Conservation (phyloP, 2,113 vertebrate genomes). For the Ardeotis arabs region DNA sequence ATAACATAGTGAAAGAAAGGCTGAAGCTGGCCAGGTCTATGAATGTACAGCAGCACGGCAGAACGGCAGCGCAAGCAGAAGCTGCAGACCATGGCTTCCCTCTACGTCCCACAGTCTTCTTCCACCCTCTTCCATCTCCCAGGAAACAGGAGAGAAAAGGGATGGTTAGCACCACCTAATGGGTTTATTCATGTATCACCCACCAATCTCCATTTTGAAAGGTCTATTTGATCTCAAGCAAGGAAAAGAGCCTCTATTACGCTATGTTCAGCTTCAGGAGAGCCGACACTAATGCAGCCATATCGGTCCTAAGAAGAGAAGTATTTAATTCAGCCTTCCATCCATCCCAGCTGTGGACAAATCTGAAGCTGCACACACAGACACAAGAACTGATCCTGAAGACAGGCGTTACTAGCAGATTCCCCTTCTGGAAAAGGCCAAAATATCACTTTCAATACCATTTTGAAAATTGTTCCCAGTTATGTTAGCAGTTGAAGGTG, state of each 20-base stretch:
- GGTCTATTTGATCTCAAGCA: neutral
- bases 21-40: neutral
- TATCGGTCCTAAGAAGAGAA: neutral
- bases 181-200: neutral
- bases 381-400: neutral
- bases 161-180: fast-evolving
- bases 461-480: neutral
- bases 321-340: neutral
- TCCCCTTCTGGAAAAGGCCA: neutral
- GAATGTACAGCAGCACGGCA: neutral
- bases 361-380: neutral
- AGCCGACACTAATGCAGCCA: neutral
- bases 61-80: neutral
- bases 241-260: neutral
- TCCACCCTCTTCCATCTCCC: neutral
- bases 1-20: neutral
- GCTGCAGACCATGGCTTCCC: neutral
- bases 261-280: neutral
- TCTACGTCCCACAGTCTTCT: neutral
- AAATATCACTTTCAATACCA: neutral
- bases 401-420: neutral
- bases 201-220: neutral
- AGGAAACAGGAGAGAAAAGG: neutral
- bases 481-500: neutral
- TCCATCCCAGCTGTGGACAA: neutral